Evolutionary conservation across 2,888 invertebrate genomes (phyloP).

Genomic region (Cataglyphis cursor): DNA sequence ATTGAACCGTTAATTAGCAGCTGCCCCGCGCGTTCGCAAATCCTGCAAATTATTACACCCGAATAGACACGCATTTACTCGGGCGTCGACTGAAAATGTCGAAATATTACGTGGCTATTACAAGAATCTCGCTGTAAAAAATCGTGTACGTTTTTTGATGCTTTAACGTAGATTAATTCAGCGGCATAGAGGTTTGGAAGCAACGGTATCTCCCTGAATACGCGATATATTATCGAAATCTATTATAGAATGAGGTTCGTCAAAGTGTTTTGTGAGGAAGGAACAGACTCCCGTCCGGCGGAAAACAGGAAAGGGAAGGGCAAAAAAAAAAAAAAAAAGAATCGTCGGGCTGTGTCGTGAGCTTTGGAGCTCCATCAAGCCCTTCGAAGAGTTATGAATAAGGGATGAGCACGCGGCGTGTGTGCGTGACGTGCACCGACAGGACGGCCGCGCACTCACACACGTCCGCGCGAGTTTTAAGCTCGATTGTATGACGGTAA

Average conservation of each 20-base stretch:
- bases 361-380: constrained; percentile 74
- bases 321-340: constrained; percentile 54
- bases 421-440: constrained; percentile 62
- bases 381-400: constrained; percentile 81
- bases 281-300: constrained; percentile 18
- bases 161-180: constrained; percentile 5
- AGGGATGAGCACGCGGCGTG: constrained; percentile 76
- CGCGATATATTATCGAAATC: constrained; percentile 32
- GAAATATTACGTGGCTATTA: constrained; percentile 40
- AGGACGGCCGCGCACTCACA: constrained; percentile 68
- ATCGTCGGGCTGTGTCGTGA: constrained; percentile 63
- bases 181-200: background rate
- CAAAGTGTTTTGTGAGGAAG: constrained; percentile 71
- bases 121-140: constrained; percentile 28
- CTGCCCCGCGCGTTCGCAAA: constrained; percentile 49
- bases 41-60: constrained; percentile 59
- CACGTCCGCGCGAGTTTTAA: constrained; percentile 75
- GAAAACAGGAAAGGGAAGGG: constrained; percentile 58
- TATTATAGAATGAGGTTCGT: constrained; percentile 51
- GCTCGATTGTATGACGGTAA: constrained; percentile 81
- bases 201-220: background rate
- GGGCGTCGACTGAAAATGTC: constrained; percentile 31
- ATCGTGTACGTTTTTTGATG: background rate
- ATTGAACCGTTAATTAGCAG: constrained; percentile 82
- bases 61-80: constrained; percentile 4